Conservation (phyloP, 2,888 invertebrate genomes). For the Ryuthela nishihirai region DNA sequence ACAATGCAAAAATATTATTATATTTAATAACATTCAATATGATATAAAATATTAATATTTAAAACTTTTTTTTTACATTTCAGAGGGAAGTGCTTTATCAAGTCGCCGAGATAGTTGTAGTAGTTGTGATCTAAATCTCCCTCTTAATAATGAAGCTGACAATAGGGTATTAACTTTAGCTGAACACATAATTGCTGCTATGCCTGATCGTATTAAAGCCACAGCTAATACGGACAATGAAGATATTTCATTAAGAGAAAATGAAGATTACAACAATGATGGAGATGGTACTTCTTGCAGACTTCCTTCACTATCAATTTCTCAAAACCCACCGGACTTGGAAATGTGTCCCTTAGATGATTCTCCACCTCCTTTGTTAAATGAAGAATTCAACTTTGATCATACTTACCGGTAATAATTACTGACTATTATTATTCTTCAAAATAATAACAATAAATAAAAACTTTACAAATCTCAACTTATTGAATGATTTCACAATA, state of each 20-base stretch:
- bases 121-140: constrained; percentile 42
- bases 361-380: constrained; percentile 45
- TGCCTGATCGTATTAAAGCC: constrained; percentile 96
- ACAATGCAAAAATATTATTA: too few relatives aligned
- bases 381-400: constrained; percentile 69
- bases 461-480: too few relatives aligned
- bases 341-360: constrained; percentile 57
- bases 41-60: too few relatives aligned
- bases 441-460: too few relatives aligned
- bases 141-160: constrained; percentile 30
- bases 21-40: too few relatives aligned
- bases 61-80: not conserved
- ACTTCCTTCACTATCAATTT: constrained; percentile 47
- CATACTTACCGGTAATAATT: constrained; percentile 73
- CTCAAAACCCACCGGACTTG: constrained; percentile 61
- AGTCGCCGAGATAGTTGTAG: constrained; percentile 44
- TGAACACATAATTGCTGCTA: constrained; percentile 96
- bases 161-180: constrained; percentile 81
- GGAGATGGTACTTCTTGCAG: constrained; percentile 26
- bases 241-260: constrained; percentile 22
- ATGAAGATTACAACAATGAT: constrained; percentile 39
- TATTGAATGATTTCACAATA: too few relatives aligned
- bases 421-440: too few relatives aligned
- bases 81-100: constrained; percentile 36
- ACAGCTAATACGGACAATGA: constrained; percentile 37